phyloP scores from a whole-genome alignment of 2,113 vertebrate species.

The Phylloscopus trochilus region DNA sequence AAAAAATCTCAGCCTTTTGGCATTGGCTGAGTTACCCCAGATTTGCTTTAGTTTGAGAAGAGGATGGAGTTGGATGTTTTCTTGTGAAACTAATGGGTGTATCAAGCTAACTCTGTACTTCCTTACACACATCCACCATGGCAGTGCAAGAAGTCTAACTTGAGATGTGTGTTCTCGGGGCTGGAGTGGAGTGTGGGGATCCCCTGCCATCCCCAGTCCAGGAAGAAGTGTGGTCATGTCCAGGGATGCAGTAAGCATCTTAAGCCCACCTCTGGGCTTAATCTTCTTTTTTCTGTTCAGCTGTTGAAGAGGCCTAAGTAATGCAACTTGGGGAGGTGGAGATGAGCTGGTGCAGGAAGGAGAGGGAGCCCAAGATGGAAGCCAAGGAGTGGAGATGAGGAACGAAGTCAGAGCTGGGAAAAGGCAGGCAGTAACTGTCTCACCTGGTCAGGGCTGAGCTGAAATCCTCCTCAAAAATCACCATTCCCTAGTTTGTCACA shows the following conservation, averaged over 20 bases:
- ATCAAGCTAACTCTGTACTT: accelerated
- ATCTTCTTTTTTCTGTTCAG: not conserved
- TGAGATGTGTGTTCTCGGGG: too few relatives aligned
- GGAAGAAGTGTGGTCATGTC: not conserved
- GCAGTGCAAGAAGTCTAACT: too few relatives aligned
- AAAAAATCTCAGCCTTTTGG: not conserved
- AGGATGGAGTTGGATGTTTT: not conserved
- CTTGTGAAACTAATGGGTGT: not conserved
- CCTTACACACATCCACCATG: accelerated
- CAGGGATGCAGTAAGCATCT: not conserved
- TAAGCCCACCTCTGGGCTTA: not conserved
- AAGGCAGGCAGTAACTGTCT: not conserved
- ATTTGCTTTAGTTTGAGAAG: not conserved
- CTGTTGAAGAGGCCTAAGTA: not conserved
- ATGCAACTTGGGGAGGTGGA: not conserved
- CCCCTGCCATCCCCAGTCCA: not conserved
- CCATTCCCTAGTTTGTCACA: not conserved
- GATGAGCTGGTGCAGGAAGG: not conserved
- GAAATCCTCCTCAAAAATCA: not conserved
- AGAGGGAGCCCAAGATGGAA: not conserved
- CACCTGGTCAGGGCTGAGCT: not conserved
- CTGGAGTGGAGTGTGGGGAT: accelerated
- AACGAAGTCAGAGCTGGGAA: not conserved
- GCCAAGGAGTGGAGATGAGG: not conserved
- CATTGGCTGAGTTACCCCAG: not conserved